These are phyloP conservation scores for Conger conger DNA, from an alignment of 2,113 vertebrate species.

Conservation along the genomic window DNA sequence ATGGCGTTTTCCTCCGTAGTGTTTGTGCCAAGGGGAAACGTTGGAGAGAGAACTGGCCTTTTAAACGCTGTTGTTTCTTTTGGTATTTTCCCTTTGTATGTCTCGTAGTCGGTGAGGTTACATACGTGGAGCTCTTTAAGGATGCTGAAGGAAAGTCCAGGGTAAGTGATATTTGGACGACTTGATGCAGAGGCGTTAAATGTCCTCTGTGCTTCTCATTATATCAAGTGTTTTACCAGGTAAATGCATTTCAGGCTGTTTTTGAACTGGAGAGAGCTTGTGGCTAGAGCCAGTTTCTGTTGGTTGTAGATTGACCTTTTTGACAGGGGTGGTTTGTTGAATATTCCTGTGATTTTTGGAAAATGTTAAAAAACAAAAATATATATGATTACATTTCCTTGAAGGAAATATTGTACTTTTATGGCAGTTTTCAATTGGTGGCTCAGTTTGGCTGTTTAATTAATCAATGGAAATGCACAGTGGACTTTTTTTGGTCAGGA, in stretches of 20 bases:
- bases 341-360: constrained; percentile 53
- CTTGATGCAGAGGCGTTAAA: constrained; percentile 94
- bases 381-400: constrained; percentile 45
- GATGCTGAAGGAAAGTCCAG: constrained; percentile 99
- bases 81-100: constrained; percentile 99
- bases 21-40: constrained; percentile 87
- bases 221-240: constrained; percentile 86
- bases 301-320: constrained; percentile 73
- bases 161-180: constrained; percentile 97
- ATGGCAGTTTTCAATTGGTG: constrained; percentile 64
- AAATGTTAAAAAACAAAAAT: constrained; percentile 55
- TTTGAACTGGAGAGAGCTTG: constrained; percentile 71
- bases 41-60: constrained; percentile 87
- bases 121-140: constrained; percentile 99
- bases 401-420: constrained; percentile 63
- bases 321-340: constrained; percentile 72
- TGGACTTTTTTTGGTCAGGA: constrained; percentile 38
- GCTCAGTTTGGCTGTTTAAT: constrained; percentile 69
- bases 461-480: constrained; percentile 64
- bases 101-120: constrained; percentile 99
- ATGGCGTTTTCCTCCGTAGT: constrained; percentile 92
- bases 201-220: constrained; percentile 93
- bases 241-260: constrained; percentile 87
- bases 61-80: constrained; percentile 98
- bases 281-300: constrained; percentile 77